Evolutionary conservation across 1,140 invertebrate genomes (phyloP), one percentile per base, ranked within the genome.

Genomic region (Aphidius ervi): DNA sequence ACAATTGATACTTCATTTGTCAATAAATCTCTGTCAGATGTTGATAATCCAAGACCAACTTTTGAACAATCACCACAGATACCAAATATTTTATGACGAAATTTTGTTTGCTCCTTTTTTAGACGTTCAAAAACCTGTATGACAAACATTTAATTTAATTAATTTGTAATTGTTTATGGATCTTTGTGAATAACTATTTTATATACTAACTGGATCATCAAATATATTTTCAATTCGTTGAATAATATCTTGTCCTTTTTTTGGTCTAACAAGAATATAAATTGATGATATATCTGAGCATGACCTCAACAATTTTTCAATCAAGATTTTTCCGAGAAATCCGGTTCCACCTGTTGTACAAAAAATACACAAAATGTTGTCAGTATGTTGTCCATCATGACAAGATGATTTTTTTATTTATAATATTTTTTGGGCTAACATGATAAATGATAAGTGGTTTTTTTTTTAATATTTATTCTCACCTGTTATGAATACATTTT

Each of bases 231-330:
- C 83, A 0, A 89, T 72, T 56, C 89, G 80, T 20, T 81, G 75
- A 20, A 78, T 70, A 6, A 86, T 80, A 67, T 86, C 83, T 73
- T 89, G 87, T n/a, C 86, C 88, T 69, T 88, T 89, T 77, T 94
- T 94, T 20, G 83, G 81, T 66, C 93, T 78, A 49, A 94, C 83
- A 42, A 95, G 77, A 37, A 94, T 77, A 73, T 90, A 95, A 64
- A 95, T 85, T 40, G 82, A 85, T 46, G 84, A 83, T 41, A 95
- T 66, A 61, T 88, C 86, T 9, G 84, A 82, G 74, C 92, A 95
- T 37, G 86, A 86, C 58, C 92, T 82, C 31, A 94, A 75, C 49
- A 95, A 73, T 76, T 94, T 94, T 78, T 94, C 91, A 43, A 94
- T 87, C 39, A 94, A 78, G 23, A 88, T 81, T 75, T 88, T 88